Base-by-base conservation (phyloP, 1,140 invertebrate species). In the Periplaneta americana region DNA sequence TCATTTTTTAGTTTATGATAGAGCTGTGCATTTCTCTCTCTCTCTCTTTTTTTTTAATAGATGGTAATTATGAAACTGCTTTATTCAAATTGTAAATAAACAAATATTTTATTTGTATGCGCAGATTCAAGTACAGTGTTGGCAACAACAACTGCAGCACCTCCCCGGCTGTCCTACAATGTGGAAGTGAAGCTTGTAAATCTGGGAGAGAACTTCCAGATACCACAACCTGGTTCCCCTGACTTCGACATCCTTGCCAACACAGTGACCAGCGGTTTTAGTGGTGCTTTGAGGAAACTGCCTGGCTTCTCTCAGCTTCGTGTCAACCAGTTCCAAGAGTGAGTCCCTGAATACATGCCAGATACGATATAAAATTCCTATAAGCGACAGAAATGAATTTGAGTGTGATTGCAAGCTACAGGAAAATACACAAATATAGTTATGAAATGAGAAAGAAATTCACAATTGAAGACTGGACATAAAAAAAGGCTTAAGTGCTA, bases 161-260 rank as follows among this genome's bases (percentile, higher is more conserved):
- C 93, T 0, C 91, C 92, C 31, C 90, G 90, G 77, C 84, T 94
- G 0, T 89, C 91, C 17, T 97, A 96, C 86, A 91, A 93, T 34
- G 89, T 96, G 22, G 91, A 93, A 84, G 89, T 97, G 0, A 95
- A 94, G 84, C 88, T 97, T 4, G 90, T 93, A 9, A 94, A 94
- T 57, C 87, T 97, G 34, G 96, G 94, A 0, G 92, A 95, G 83
- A 93, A 93, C 82, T 97, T 94, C 88, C 88, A 91, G 74, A 90
- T 93, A 3, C 96, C 96, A 0, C 87, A 91, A 66, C 88, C 88
- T 0, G 94, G 93, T 18, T 92, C 91, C 10, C 86, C 90, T 9
- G 94, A 96, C 79, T 97, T 94, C 84, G 92, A 94, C 18, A 90
- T 92, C 35, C 89, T 97, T n/a, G 92, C 93, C 0, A 91, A 92